Percentiles rank a stretch among this genome's conserved stretches.
Conservation (phyloP, 1,140 invertebrate species). For the Drosophila pruinosa region DNA sequence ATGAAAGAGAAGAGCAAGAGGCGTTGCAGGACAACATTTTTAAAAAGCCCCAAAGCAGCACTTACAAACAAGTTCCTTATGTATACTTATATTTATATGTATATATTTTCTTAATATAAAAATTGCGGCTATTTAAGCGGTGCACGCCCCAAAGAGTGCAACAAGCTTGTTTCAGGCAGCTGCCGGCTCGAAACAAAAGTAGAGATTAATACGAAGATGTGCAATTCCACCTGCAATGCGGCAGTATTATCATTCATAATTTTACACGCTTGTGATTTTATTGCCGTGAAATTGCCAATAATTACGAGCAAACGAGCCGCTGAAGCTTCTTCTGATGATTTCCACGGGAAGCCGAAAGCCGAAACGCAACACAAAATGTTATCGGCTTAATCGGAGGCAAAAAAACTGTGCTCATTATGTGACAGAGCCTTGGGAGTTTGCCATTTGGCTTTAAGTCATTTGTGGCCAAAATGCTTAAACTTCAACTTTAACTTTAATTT, state of each 20-base stretch:
- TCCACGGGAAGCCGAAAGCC: background rate
- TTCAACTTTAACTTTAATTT: conserved; percentile 64
- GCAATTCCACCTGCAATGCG: conserved; percentile 30
- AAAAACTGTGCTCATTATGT: conserved; percentile 54
- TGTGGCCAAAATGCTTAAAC: conserved; percentile 32
- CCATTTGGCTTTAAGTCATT: conserved; percentile 50
- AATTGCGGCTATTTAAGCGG: conserved; percentile 67
- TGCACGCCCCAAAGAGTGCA: conserved; percentile 47
- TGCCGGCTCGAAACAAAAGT: background rate
- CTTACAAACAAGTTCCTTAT: conserved; percentile 40
- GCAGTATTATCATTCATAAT: conserved; percentile 69
- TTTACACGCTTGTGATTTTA: conserved; percentile 80
- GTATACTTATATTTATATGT: conserved; percentile 1
- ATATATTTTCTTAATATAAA: conserved; percentile 65
- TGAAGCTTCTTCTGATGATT: conserved; percentile 31
- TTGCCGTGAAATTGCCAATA: conserved; percentile 80
- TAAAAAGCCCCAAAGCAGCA: conserved; percentile 15
- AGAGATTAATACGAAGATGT: conserved; percentile 34
- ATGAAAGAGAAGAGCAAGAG: background rate
- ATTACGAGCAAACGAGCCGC: conserved; percentile 56
- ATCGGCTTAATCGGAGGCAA: conserved; percentile 28
- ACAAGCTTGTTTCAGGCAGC: conserved; percentile 22
- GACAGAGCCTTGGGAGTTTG: conserved; percentile 28
- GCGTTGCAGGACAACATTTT: background rate
- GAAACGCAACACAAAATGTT: conserved; percentile 7